Evolutionary conservation across 2,888 invertebrate genomes (phyloP).

Genomic region (Watsonalla binaria): DNA sequence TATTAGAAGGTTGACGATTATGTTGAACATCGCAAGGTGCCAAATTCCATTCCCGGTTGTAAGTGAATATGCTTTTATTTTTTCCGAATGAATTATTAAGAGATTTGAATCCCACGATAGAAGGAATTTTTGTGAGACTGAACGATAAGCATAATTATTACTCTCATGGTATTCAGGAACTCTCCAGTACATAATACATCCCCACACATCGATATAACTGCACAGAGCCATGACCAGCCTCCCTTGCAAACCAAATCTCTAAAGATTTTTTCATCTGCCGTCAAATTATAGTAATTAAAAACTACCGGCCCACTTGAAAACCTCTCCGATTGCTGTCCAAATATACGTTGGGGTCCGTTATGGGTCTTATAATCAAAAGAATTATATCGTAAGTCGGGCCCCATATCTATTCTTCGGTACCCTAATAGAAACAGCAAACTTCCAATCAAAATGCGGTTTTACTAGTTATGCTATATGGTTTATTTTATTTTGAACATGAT

Average conservation of each 20-base stretch:
- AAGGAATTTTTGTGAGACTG: too few species aligned
- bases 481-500: conserved; percentile 13
- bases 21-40: too few species aligned
- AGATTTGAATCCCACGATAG: too few species aligned
- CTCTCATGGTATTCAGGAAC: too few species aligned
- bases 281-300: conserved; percentile 76
- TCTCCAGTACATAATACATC: too few species aligned
- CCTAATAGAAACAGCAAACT: conserved; percentile 32
- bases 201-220: conserved; percentile 3
- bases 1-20: too few species aligned
- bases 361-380: conserved; percentile 65
- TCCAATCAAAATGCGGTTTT: conserved; percentile 23
- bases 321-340: conserved; percentile 76
- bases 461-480: conserved; percentile 6
- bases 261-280: conserved; percentile 61
- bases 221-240: neutral
- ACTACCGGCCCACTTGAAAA: conserved; percentile 66
- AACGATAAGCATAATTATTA: too few species aligned
- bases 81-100: too few species aligned
- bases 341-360: conserved; percentile 78
- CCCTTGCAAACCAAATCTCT: conserved; percentile 4
- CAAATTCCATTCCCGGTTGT: too few species aligned
- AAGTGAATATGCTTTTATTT: too few species aligned
- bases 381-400: conserved; percentile 66
- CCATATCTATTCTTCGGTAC: conserved; percentile 74